These are phyloP conservation scores for Apantesis nais DNA, from an alignment of 2,888 invertebrate genomes.

Conservation along the genomic window DNA sequence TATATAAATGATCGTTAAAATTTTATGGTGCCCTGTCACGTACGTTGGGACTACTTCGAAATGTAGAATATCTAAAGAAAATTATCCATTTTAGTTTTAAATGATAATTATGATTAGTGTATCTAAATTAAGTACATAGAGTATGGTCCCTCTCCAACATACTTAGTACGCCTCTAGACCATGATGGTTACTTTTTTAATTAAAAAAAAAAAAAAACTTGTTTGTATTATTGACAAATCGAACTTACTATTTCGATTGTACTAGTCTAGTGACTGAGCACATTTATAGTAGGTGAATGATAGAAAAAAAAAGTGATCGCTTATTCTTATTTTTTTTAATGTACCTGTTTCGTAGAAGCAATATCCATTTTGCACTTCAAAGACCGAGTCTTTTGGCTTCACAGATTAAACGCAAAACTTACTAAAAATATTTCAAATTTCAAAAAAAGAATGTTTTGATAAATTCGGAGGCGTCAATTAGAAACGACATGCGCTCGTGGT, in stretches of 20 bases:
- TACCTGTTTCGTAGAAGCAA: constrained; percentile 31
- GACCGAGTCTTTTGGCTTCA: constrained; percentile 2
- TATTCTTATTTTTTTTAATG: not conserved
- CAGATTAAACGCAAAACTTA: not conserved
- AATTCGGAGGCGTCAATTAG: constrained; percentile 26
- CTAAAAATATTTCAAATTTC: constrained; percentile 12
- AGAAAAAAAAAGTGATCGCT: not conserved
- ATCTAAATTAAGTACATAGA: not conserved
- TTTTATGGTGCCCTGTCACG: not conserved
- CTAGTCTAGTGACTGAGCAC: not conserved
- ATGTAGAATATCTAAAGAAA: not conserved
- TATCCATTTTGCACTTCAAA: constrained; percentile 27
- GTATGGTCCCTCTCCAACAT: no score
- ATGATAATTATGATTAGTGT: not conserved
- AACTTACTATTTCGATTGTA: not conserved
- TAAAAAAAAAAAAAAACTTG: not conserved
- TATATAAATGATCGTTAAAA: not conserved
- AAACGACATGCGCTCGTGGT: constrained; percentile 41
- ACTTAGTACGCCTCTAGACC: not conserved
- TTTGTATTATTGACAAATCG: not conserved
- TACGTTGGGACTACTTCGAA: not conserved
- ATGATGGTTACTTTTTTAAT: not conserved
- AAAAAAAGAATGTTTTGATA: constrained; percentile 9
- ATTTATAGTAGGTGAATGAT: not conserved
- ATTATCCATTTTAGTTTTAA: no score